Base-by-base conservation (phyloP, 2,113 vertebrate genomes). In the Amphilophus citrinellus region DNA sequence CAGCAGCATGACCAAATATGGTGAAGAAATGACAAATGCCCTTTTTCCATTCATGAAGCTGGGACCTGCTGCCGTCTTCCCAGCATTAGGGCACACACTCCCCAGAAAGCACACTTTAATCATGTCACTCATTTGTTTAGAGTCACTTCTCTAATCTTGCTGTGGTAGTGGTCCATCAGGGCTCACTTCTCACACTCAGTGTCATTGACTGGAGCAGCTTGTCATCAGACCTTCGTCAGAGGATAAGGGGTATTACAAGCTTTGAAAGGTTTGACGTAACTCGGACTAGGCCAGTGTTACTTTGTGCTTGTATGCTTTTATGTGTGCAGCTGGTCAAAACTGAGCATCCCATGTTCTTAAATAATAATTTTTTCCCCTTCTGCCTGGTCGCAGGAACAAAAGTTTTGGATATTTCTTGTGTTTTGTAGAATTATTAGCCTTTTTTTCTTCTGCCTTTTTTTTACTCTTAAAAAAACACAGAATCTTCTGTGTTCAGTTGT, bases 181-280 rank as follows among this genome's bases (percentile, higher is more conserved):
- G 79, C 91, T 87, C 88, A 80, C 89, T 82, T 89, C 65, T 92
- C 87, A 88, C 82, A 80, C 84, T 80, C 59, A 59, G 87, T 90
- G 94, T 94, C 93, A 93, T 93, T 95, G 95, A 95, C 90, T 87
- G 85, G 87, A 91, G 92, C 89, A 84, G 95, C 95, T 95, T 95
- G 93, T 95, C 95, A 92, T 95, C 91, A 91, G 94, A 95, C 93
- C 92, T 96, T 94, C 94, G 93, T 96, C 96, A 96, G 94, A 94
- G 95, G 96, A 96, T 96, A 93, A 96, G 92, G 83, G 89, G 95
- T 93, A 96, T 96, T 96, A 95, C 93, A 91, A 94, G 95, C 94
- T 96, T 95, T 95, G 92, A 93, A 95, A 93, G 93, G 92, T 95
- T 95, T 96, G 96, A 96, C 95, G 95, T 89, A 95, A 89, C 91